Evolutionary conservation across 1,140 invertebrate genomes (phyloP), one percentile per base, ranked within the genome.

Genomic region (Oedothorax gibbosus): DNA sequence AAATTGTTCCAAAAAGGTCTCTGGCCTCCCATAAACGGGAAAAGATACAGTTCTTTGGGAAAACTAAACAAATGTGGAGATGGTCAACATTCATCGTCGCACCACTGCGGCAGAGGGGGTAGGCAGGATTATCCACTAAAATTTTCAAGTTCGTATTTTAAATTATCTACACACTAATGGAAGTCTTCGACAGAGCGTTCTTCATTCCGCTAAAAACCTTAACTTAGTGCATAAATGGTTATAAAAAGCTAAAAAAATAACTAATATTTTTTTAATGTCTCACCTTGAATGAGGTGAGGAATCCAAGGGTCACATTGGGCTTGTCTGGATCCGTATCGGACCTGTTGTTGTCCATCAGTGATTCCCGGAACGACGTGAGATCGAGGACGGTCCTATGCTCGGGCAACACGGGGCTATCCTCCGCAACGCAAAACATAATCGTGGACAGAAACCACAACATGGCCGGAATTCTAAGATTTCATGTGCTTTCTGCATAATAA

Each of bases 231-330:
- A 21, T 20, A 15, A 35, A 10, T 50, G 15, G 10, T 69, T 10
- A 50, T 35, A 18, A 7, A 7, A 18, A 18, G 10, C 9, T 9
- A 14, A 10, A 0, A 69, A 69, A 69, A 10, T 51, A 18, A 15
- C 7, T n/a, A 72, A 2, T 7, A 14, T 51, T 12, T 20, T 51
- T 15, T 35, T 51, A 53, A 12, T 6, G 8, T 11, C 18, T 71
- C 35, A 73, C 80, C 86, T 93, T 93, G 35, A 93, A 92, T 15
- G 92, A 92, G 12, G 66, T 76, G 12, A 94, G 88, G 89, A 94
- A 94, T 21, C 88, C 88, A 62, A 89, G 86, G 14, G 83, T 88
- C 11, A 89, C 82, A 51, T 86, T 86, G 56, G 79, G 79, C 54
- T 82, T 82, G 69, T 9, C 18, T 7, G 71, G 72, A 18, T 85